Base-by-base conservation (phyloP, 2,888 invertebrate genomes). In the Apotomis capreana region DNA sequence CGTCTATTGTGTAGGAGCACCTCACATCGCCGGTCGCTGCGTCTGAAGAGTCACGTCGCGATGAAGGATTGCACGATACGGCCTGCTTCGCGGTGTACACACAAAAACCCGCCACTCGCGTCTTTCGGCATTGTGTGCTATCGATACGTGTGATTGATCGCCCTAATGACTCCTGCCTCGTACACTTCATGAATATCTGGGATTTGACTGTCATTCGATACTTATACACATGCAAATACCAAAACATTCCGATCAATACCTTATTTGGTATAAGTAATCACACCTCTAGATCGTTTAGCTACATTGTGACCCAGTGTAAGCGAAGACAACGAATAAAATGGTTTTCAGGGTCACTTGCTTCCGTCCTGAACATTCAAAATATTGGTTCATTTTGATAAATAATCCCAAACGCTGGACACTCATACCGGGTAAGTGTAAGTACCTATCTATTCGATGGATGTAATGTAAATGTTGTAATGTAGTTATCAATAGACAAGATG, bases 61-160 rank as follows among this genome's bases (percentile, higher is more conserved):
- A 65, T 70, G 70, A 70, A 64, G 64, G 70, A 70, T 70, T 46
- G 70, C 54, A 8, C 13, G 44, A 8, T 40, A 40, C 40, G 40
- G 40, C 40, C 59, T 12, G 15, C 26, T 9, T 49, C 49, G 10
- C 49, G 49, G 49, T 49, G 9, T 49, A 10, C 9, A 49, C 9
- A 49, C 49, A 49, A 49, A 8, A 10, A 8, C 49, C 8, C 49
- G 49, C 9, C 49, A 49, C 49, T 49, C 10, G 5, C 49, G 49
- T 49, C 49, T 49, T 8, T 9, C 49, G 46, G 49, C 55, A 44
- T 71, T 71, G 70, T 70, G 49, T 46, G 65, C 26, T 65, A 55
- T 57, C 49, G 69, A 63, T 69, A 69, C 62, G 69, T 69, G 37
- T 71, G 70, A 71, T 71, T 71, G 70, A 71, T 71, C 57, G 67